phyloP scores from a whole-genome alignment of 2,113 vertebrate species.

The Gambusia holbrooki region DNA sequence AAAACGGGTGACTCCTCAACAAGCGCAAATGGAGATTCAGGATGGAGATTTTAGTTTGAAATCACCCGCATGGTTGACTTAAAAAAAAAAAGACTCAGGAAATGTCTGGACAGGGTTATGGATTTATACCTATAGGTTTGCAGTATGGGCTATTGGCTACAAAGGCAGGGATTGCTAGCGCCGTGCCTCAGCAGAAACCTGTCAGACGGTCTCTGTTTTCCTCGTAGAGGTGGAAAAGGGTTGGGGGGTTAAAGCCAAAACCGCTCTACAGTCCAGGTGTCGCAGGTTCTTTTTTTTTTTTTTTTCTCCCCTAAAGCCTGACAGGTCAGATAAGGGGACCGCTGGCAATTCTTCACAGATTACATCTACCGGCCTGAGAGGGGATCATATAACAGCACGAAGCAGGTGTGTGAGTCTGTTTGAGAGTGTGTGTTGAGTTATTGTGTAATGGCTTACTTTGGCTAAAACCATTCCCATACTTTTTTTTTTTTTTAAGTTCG shows the following conservation, averaged over 20 bases:
- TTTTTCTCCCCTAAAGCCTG: constrained; percentile 51
- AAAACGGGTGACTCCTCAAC: constrained; percentile 86
- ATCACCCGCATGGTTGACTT: constrained; percentile 86
- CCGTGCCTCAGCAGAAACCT: constrained; percentile 31
- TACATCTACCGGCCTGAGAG: constrained; percentile 73
- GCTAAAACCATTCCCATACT: neutral
- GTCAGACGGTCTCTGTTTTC: constrained; percentile 77
- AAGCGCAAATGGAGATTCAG: constrained; percentile 78
- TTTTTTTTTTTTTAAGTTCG: neutral
- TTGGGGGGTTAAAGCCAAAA: constrained; percentile 41
- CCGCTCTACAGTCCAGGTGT: constrained; percentile 76
- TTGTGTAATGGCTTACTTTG: neutral
- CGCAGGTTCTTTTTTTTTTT: constrained; percentile 51
- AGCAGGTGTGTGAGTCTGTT: constrained; percentile 63
- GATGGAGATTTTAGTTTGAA: constrained; percentile 86
- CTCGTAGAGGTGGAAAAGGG: constrained; percentile 67
- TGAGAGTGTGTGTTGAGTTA: neutral
- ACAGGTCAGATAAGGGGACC: constrained; percentile 71
- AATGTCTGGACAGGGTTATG: constrained; percentile 92
- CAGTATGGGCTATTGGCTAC: constrained; percentile 92
- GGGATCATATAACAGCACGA: constrained; percentile 54
- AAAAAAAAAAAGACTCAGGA: constrained; percentile 87
- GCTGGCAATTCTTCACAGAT: constrained; percentile 73
- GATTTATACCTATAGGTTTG: constrained; percentile 95
- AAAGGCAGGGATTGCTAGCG: constrained; percentile 85